Base-by-base conservation (phyloP, 1,140 invertebrate genomes). In the Capitella teleta region DNA sequence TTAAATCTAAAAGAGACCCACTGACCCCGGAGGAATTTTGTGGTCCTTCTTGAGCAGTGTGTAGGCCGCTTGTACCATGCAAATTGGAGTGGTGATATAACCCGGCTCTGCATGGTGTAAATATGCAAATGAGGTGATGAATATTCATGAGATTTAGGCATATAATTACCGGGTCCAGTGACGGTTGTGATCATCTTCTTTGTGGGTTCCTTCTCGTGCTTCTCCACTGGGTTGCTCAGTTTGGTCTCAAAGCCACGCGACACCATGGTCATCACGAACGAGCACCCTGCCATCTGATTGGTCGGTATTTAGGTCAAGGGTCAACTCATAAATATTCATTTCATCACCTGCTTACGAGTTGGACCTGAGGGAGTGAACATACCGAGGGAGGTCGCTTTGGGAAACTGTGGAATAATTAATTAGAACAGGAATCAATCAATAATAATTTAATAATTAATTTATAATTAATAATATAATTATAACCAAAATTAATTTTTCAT, bases 71-170 rank as follows among this genome's bases (percentile, higher is more conserved):
- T 82, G 75, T 2, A 92, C 61, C 51, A 88, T 61, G 42, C 77
- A 76, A n/a, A 78, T 79, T 28, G 81, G 81, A 2, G 90, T 93
- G 1, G 81, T 78, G 5, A 85, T 81, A 74, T 95, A 96, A 37
- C 82, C 89, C 18, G 86, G 82, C 74, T 90, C 84, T 45, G 60
- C 61, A 18, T 82, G 72, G 71, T 62, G 28, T 41, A 50, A 2
- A 44, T 46, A 10, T 43, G n/a, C 28, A 38, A 38, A 25, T 41
- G n/a, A 28, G n/a, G n/a, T n/a, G n/a, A n/a, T n/a, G n/a, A n/a
- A n/a, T n/a, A n/a, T n/a, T n/a, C n/a, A n/a, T n/a, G n/a, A n/a
- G n/a, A 44, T 24, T 41, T n/a, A 50, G 18, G 10, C 26, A 25
- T 6, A 25, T 16, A 28, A 25, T 34, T 53, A 68, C 76, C 75